Percentiles rank a stretch among this genome's conserved stretches.
phyloP scores from a whole-genome alignment of 2,797 vertebrate species.

The Halcyon leucocephala region DNA sequence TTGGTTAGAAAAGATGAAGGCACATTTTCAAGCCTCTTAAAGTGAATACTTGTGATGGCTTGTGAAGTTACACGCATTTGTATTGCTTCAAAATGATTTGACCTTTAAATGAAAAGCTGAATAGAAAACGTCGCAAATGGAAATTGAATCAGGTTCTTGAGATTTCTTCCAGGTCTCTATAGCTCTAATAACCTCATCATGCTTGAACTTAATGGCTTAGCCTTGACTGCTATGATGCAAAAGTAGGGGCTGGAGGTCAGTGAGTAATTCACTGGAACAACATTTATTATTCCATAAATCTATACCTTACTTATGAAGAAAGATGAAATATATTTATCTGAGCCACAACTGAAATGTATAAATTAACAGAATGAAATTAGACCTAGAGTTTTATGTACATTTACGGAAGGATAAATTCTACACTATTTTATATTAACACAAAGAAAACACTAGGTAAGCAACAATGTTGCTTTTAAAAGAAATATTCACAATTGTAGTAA shows the following conservation, averaged over 20 bases:
- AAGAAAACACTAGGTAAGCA: neutral
- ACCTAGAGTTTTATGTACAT: neutral
- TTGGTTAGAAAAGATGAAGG: neutral
- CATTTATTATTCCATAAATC: neutral
- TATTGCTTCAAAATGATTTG: neutral
- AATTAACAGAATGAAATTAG: neutral
- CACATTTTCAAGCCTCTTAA: neutral
- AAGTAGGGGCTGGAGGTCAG: neutral
- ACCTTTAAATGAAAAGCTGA: constrained; percentile 3
- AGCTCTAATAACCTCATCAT: neutral
- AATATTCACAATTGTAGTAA: neutral
- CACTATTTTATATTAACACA: neutral
- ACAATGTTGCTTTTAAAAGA: neutral
- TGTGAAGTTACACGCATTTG: neutral
- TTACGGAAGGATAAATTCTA: neutral
- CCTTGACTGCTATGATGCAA: neutral
- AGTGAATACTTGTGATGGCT: neutral
- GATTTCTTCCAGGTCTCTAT: neutral
- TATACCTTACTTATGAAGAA: neutral
- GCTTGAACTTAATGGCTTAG: neutral
- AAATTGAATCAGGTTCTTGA: constrained; percentile 10
- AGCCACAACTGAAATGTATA: neutral
- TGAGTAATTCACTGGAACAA: neutral
- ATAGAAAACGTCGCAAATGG: neutral
- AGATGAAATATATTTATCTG: neutral